Base-by-base conservation (phyloP, 2,888 invertebrate species). In the Eledona agricola region DNA sequence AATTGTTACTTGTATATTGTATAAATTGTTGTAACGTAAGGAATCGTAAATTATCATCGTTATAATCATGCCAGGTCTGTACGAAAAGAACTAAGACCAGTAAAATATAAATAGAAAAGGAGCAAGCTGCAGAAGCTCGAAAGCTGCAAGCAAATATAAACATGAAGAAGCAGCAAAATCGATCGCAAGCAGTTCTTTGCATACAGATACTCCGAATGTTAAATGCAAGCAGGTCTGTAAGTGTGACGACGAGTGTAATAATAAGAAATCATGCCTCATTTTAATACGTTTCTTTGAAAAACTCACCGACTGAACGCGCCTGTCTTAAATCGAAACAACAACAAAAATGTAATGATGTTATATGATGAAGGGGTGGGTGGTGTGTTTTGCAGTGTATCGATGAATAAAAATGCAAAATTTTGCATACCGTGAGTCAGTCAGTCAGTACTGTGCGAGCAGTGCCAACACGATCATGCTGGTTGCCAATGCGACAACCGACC, bases 381-480 rank as follows among this genome's bases (percentile, higher is more conserved):
- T 47, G 34, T 34, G 26, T 49, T 11, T 11, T 32, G 42, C 25
- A 32, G 43, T 51, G 45, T 31, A 25, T 47, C 13, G 19, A 52
- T 59, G 51, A 54, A 65, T 26, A 47, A 53, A 35, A 50, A 50
- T 42, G 50, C 50, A 57, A 57, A n/a, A 51, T 54, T 55, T 67
- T 68, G 71, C 73, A 69, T 73, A 74, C 73, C 73, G 67, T 75
- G 67, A 51, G 40, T 38, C 40, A 63, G 40, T 38, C 40, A 63
- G 58, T 72, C 72, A 72, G 68, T 73, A 71, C 67, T 76, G 76
- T 73, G 76, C 73, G 70, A 75, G 72, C 67, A 76, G 75, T 75
- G 75, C 75, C 75, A 72, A 68, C 69, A 76, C 72, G 71, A 76
- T 72, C 77, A 77, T 77, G 76, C 77, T 77, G 70, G 75, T 75